Evolutionary conservation across 2,797 vertebrate species (phyloP), one percentile per base, ranked within the genome.

Genomic region (Mus spretus): DNA sequence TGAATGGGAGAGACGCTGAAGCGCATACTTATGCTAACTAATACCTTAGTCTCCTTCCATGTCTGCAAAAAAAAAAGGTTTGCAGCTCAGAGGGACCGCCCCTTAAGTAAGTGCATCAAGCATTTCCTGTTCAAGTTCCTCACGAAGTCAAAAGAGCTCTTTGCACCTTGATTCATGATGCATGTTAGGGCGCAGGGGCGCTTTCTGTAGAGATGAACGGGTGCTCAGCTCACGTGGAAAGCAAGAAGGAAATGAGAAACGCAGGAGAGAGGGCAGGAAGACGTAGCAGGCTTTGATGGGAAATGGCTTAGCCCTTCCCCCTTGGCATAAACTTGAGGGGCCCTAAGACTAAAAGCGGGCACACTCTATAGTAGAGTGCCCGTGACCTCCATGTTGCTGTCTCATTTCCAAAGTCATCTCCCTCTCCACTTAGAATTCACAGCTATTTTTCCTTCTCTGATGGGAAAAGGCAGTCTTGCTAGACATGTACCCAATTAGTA

Each of bases 1-100:
- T 93, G 96, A 94, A 88, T 85, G 40, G 78, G 50, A 67, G 72
- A 96, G 91, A 75, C 84, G 89, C 88, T 91, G 92, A 96, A 93
- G 92, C 67, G 82, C 88, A 81, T 80, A 14, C 82, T 95, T 95
- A 92, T 94, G 93, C 86, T 93, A 92, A 96, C 57, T 31, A 93
- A 89, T 13, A 12, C 3, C 40, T 53, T 34, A 22, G 50, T 77
- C 87, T 91, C 70, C 40, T 82, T 94, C 94, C 37, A 87, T 89
- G 20, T 78, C 86, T 92, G 93, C 40, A 55, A 53, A 55, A 95
- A 55, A 95, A 88, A 40, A 75, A 94, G 96, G 80, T 47, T 13
- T 74, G 63, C 61, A 44, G 8, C 85, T 97, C 63, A 50, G 74
- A 93, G 67, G 92, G 78, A 44, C 80, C 4, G 1, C 80, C 85